Conservation (phyloP, 2,797 vertebrate genomes). For the Halcyon badia region DNA sequence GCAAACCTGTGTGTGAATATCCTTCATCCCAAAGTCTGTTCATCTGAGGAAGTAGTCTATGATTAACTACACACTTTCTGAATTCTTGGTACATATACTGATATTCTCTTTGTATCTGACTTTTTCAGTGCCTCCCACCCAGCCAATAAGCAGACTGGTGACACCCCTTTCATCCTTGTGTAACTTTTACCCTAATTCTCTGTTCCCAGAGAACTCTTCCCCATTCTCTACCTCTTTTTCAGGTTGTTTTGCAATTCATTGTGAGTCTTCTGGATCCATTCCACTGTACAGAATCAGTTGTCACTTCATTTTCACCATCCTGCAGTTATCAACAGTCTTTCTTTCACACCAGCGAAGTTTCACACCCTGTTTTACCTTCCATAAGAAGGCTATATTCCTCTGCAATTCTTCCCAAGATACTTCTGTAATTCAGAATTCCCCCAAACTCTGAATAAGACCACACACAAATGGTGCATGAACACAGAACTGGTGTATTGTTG, state of each 20-base stretch:
- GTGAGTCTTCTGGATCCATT: not conserved
- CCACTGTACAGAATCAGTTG: not conserved
- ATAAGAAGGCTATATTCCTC: not conserved
- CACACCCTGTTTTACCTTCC: not conserved
- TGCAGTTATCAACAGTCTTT: not conserved
- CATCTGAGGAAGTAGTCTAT: not conserved
- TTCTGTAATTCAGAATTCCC: not conserved
- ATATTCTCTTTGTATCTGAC: not conserved
- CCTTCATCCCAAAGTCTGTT: not conserved
- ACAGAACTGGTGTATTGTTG: not conserved
- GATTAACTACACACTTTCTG: not conserved
- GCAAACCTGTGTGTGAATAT: not conserved
- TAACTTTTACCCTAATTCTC: not conserved
- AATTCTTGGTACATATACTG: not conserved
- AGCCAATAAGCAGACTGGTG: not conserved
- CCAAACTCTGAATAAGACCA: not conserved
- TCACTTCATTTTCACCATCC: not conserved
- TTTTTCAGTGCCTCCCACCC: not conserved
- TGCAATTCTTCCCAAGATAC: not conserved
- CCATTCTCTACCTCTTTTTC: not conserved
- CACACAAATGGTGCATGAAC: not conserved
- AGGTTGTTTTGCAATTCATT: not conserved
- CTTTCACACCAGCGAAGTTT: not conserved
- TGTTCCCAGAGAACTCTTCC: not conserved
- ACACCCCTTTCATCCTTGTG: not conserved